A percentile compares a stretch with the other conserved stretches of the same genome.
phyloP scores from a whole-genome alignment of 1,140 invertebrate species.

The Pteromalus puparum region DNA sequence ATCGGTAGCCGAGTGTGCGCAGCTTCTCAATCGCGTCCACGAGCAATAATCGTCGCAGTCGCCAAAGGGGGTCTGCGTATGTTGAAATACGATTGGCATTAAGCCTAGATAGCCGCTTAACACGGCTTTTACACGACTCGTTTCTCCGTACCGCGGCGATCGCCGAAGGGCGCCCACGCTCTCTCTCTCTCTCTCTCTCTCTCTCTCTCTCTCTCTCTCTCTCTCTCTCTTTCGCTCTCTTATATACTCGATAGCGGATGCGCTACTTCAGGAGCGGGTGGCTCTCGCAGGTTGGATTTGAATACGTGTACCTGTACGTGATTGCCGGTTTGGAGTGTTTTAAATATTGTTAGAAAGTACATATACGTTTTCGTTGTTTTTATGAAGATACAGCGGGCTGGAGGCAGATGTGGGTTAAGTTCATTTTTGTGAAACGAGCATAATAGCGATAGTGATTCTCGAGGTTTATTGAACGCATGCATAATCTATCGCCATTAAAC shows the following conservation, averaged over 20 bases:
- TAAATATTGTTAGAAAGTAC: too few relatives aligned
- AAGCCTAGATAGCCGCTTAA: conserved; percentile 57
- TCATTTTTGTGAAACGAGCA: neutral
- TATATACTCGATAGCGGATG: neutral
- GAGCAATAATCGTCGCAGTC: conserved; percentile 3
- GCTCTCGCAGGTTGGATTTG: neutral
- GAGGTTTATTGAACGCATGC: neutral
- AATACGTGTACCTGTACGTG: neutral
- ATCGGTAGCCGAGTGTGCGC: neutral
- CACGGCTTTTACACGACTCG: conserved; percentile 48
- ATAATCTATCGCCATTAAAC: neutral
- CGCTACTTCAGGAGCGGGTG: conserved; percentile 19
- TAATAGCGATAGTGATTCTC: conserved; percentile 11
- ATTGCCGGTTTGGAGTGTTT: neutral
- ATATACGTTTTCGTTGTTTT: too few relatives aligned
- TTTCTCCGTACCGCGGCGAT: conserved; percentile 46
- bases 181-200: neutral
- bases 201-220: too few relatives aligned
- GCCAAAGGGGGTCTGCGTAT: conserved; percentile 36
- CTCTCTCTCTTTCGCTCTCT: too few relatives aligned
- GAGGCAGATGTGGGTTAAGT: conserved; percentile 13
- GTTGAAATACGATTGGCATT: conserved; percentile 59
- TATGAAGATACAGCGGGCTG: neutral
- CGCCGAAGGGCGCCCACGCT: conserved; percentile 49
- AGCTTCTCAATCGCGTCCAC: neutral